phyloP scores from a whole-genome alignment of 2,113 vertebrate species.

The Anthoscopus minutus region DNA sequence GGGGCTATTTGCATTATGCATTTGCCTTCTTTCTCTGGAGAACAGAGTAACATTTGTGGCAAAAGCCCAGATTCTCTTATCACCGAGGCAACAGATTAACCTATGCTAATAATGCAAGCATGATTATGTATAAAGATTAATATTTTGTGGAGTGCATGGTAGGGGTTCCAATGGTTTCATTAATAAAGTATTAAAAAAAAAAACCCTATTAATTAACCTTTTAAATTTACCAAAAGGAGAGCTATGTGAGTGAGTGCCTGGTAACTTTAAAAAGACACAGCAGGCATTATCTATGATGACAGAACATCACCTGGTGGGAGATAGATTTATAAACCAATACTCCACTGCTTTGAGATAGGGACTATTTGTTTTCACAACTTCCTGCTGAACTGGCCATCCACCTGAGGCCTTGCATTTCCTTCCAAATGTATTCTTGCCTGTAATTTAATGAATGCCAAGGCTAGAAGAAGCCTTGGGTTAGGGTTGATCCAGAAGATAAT shows the following conservation, averaged over 20 bases:
- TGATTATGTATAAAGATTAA: neutral
- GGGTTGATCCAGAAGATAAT: neutral
- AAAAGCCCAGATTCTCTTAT: neutral
- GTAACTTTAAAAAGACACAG: neutral
- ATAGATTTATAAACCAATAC: neutral
- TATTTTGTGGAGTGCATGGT: neutral
- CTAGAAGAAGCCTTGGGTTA: neutral
- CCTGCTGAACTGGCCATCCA: neutral
- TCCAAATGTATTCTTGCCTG: neutral
- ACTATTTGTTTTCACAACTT: neutral
- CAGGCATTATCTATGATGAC: neutral
- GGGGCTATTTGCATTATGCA: neutral
- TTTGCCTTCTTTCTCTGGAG: neutral
- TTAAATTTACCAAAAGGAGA: neutral
- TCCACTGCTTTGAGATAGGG: neutral
- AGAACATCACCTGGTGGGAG: neutral
- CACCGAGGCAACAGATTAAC: neutral
- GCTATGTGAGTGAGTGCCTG: rapidly evolving
- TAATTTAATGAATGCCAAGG: neutral
- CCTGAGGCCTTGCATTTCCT: neutral
- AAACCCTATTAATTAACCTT: neutral
- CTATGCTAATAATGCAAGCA: neutral
- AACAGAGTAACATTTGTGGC: neutral
- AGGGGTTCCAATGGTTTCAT: neutral
- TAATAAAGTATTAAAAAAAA: neutral